Evolutionary conservation across 2,888 invertebrate species (phyloP), one percentile per base, ranked within the genome.

Genomic region (Tenthredo mesomela): DNA sequence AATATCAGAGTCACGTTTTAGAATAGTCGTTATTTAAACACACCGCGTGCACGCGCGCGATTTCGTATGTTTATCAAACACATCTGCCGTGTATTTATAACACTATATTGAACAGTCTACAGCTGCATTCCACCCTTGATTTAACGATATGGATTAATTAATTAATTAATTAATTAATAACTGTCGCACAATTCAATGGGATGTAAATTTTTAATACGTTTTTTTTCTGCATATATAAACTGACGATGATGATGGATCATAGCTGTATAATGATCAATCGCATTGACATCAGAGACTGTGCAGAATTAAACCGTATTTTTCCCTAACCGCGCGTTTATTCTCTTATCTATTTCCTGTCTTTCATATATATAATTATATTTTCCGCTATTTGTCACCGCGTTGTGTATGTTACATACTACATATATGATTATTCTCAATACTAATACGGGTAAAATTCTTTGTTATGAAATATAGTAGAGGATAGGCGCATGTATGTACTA

Each of bases 21-120:
- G 15, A 12, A 21, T 15, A 54, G 61, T 80, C 25, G 61, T 80
- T 37, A 80, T 58, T 80, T 40, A 80, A 78, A 88, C 86, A 87
- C 88, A 29, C 29, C 2, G n/a, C n/a, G n/a, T 88, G 86, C 88
- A 88, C 89, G 87, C 87, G 87, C 90, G 88, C 90, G 88, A 88
- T 88, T 86, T 85, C 84, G 86, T 84, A 87, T 91, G 90, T 91
- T 91, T 91, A 91, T 91, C 89, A 92, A 91, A 91, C 89, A 90
- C 86, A 89, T 85, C 87, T 84, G 88, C 87, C 87, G 88, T 92
- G 92, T 91, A 91, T 92, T 92, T 93, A 92, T 92, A 89, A 82
- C 86, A 85, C 86, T 86, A 33, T 33, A n/a, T n/a, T n/a, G 82
- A 7, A 37, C 85, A 82, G 85, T 87, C n/a, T n/a, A n/a, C n/a